Conservation (phyloP, 1,140 invertebrate species). For the Diachasma alloeum region DNA sequence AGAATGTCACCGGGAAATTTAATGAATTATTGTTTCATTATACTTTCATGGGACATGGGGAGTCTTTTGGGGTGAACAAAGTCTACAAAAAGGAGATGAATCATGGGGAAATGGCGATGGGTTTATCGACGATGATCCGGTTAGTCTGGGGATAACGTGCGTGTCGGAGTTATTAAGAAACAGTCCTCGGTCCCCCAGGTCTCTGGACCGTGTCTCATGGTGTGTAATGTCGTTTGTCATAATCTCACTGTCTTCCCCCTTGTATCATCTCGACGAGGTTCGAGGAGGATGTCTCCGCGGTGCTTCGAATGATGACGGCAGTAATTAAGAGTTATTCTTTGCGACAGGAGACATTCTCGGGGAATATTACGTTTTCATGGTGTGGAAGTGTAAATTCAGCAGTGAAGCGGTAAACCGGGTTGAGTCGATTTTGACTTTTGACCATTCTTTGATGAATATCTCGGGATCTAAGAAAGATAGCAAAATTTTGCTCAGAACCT, state of each 20-base stretch:
- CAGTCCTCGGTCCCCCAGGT: background rate
- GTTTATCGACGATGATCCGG: background rate
- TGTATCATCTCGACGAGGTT: background rate
- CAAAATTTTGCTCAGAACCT: no score
- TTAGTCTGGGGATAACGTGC: background rate
- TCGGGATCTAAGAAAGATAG: no score
- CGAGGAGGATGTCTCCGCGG: background rate
- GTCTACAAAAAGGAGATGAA: background rate
- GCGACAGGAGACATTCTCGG: no score
- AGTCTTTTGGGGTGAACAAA: background rate
- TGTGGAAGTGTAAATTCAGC: no score
- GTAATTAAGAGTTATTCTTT: background rate
- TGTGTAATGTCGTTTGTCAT: conserved; percentile 4
- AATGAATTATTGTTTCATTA: background rate
- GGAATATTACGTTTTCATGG: background rate
- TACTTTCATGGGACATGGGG: background rate
- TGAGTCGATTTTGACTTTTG: no score
- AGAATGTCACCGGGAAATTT: background rate
- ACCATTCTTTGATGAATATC: no score
- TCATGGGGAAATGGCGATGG: background rate
- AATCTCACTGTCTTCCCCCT: background rate
- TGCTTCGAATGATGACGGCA: background rate
- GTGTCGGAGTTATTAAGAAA: background rate
- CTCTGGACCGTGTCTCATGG: background rate
- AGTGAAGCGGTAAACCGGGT: no score